These are phyloP conservation scores for Adelognathus sp. DNA, from an alignment of 2,888 invertebrate genomes.

Conservation along the genomic window DNA sequence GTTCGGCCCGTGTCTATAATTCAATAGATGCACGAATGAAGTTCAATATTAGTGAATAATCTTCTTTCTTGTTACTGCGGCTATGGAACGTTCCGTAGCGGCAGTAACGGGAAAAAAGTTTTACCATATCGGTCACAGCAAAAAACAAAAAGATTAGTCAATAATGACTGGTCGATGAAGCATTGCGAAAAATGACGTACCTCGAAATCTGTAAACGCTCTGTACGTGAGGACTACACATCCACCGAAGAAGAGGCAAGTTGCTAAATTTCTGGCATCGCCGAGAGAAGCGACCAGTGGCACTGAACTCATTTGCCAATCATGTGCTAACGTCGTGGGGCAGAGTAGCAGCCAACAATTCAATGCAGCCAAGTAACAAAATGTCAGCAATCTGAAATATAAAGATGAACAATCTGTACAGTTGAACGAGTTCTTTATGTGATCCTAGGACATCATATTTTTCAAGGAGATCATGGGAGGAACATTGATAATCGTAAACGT, in stretches of 20 bases:
- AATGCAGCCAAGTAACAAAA: slow-evolving; percentile 92
- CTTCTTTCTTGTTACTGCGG: too few relatives aligned
- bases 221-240: slow-evolving; percentile 84
- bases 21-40: too few relatives aligned
- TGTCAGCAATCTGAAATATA: slow-evolving; percentile 87
- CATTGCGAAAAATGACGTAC: too few relatives aligned
- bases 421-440: neutral
- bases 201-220: slow-evolving; percentile 87
- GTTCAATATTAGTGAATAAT: too few relatives aligned
- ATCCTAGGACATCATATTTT: too few relatives aligned
- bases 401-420: slow-evolving; percentile 46
- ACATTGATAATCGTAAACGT: too few relatives aligned
- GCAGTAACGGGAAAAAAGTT: too few relatives aligned
- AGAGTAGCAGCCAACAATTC: slow-evolving; percentile 92
- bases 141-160: neutral
- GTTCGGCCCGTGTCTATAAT: too few relatives aligned
- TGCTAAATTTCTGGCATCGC: slow-evolving; percentile 88
- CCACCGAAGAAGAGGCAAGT: slow-evolving; percentile 87
- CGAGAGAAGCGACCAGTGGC: slow-evolving; percentile 87
- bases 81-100: too few relatives aligned
- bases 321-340: slow-evolving; percentile 90
- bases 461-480: too few relatives aligned
- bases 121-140: too few relatives aligned
- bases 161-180: too few relatives aligned
- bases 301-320: slow-evolving; percentile 96